Evolutionary conservation across 2,888 invertebrate species (phyloP).

Genomic region (Lathronympha strigana): DNA sequence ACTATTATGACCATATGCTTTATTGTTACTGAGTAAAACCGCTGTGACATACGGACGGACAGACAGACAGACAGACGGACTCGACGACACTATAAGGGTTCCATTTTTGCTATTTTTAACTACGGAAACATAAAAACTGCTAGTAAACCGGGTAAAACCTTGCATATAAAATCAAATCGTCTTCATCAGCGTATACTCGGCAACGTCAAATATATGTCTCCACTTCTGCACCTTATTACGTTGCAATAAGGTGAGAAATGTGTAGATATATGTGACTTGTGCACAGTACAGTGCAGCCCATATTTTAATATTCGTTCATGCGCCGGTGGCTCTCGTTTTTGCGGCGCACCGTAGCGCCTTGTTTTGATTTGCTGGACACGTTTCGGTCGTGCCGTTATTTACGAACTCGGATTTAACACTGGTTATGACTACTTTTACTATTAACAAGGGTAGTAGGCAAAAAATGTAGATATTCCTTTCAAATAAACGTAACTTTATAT

Average conservation of each 20-base stretch:
- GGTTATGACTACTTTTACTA: constrained; percentile 33
- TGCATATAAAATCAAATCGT: not conserved
- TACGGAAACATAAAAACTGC: not conserved
- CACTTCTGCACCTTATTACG: not conserved
- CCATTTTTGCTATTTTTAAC: no score
- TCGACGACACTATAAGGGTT: no score
- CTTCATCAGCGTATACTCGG: not conserved
- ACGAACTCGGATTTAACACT: constrained; percentile 29
- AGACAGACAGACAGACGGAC: no score
- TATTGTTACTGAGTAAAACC: no score
- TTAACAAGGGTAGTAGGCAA: constrained; percentile 22
- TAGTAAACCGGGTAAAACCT: not conserved
- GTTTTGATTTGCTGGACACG: constrained; percentile 41
- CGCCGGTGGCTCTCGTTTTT: constrained; percentile 38
- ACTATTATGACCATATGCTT: no score
- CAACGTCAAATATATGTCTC: no score
- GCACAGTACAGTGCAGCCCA: constrained; percentile 30
- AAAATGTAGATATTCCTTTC: not conserved
- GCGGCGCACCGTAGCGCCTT: constrained; percentile 37
- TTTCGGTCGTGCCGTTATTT: constrained; percentile 40
- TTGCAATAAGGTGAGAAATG: not conserved
- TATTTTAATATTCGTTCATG: constrained; percentile 43
- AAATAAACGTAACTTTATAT: not conserved
- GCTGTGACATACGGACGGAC: no score
- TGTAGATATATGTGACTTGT: not conserved